A percentile compares a stretch with the other conserved stretches of the same genome.
phyloP scores from a whole-genome alignment of 2,113 vertebrate genomes.

The Struthidea cinerea region DNA sequence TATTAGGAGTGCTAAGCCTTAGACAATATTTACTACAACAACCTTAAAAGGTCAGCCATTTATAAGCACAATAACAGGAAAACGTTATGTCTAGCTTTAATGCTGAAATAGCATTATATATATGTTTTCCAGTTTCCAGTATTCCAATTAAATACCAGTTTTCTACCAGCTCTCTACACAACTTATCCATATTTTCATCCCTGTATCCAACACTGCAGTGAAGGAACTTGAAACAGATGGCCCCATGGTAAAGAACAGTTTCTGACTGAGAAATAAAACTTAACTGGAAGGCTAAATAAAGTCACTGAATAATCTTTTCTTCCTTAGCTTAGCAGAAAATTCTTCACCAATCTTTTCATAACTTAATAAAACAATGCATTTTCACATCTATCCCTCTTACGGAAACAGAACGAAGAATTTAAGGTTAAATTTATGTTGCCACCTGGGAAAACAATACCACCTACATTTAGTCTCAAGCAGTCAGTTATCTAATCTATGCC shows the following conservation, averaged over 20 bases:
- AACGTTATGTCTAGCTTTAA: not conserved
- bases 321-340: not conserved
- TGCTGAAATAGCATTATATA: not conserved
- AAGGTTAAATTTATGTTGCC: not conserved
- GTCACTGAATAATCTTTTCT: not conserved
- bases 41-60: not conserved
- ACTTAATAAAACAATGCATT: not conserved
- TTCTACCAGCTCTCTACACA: not conserved
- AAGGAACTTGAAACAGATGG: slow-evolving; percentile 28
- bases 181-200: not conserved
- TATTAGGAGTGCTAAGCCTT: not conserved
- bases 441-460: not conserved
- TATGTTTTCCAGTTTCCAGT: too few species aligned
- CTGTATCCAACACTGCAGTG: not conserved
- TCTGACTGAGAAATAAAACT: slow-evolving; percentile 34
- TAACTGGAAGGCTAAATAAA: not conserved
- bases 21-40: not conserved
- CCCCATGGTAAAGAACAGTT: not conserved
- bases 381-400: not conserved
- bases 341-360: not conserved
- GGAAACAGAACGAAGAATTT: not conserved
- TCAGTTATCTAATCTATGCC: not conserved
- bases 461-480: not conserved
- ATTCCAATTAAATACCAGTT: not conserved
- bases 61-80: not conserved